Evolutionary conservation across 1,140 invertebrate genomes (phyloP).

Genomic region (Himalopsyche phryganea): DNA sequence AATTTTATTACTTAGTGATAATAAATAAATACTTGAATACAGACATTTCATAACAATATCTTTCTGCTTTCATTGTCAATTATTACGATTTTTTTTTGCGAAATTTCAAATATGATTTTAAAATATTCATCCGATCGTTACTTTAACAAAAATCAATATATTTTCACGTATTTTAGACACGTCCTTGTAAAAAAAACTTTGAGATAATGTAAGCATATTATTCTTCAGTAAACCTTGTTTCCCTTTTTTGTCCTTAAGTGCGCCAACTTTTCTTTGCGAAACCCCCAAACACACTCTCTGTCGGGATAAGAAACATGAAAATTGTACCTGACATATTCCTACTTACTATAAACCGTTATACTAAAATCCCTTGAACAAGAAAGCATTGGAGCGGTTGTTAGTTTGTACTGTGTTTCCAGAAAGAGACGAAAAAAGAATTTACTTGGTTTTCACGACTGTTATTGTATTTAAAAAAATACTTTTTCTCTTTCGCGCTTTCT

Average conservation of each 20-base stretch:
- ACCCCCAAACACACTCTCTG: constrained; percentile 9
- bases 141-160: not conserved
- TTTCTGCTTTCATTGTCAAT: too few species aligned
- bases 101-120: too few species aligned
- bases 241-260: not conserved
- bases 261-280: constrained; percentile 3
- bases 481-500: constrained; percentile 14
- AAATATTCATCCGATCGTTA: too few species aligned
- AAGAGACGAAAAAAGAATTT: constrained; percentile 5
- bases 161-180: constrained; percentile 2
- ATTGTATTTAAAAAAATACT: constrained; percentile 27
- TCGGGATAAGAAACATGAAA: constrained; percentile 19
- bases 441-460: constrained; percentile 16
- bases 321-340: constrained; percentile 19
- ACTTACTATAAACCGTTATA: constrained; percentile 12
- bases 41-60: too few species aligned
- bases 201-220: not conserved
- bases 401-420: constrained; percentile 7
- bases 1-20: too few species aligned
- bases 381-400: constrained; percentile 15
- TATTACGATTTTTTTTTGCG: too few species aligned
- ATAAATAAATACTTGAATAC: too few species aligned
- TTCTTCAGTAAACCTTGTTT: not conserved
- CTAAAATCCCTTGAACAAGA: constrained; percentile 23
- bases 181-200: not conserved